These are phyloP conservation scores for Acheta domesticus DNA, from an alignment of 2,888 invertebrate species.

Conservation along the genomic window DNA sequence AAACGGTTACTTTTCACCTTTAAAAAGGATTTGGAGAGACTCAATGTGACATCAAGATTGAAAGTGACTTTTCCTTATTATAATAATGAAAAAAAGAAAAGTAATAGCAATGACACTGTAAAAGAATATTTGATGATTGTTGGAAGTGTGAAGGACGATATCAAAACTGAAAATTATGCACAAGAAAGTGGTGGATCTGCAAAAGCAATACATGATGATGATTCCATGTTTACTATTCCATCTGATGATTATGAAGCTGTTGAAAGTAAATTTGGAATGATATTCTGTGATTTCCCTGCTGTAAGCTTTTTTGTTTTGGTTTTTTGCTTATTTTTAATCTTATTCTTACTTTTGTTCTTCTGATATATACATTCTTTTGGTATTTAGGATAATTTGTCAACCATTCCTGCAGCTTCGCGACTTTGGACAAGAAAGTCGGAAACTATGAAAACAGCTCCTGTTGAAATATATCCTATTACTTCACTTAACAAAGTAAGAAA, in stretches of 20 bases:
- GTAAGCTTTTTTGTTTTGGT: slow-evolving; percentile 30
- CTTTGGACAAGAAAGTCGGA: slow-evolving; percentile 38
- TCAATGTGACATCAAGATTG: not conserved
- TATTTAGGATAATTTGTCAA: slow-evolving; percentile 35
- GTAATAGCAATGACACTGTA: not conserved
- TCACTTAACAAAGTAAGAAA: slow-evolving; percentile 46
- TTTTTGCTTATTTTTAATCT: too few relatives aligned
- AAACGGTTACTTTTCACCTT: not conserved
- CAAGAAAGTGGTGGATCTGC: not conserved
- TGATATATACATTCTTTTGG: not conserved
- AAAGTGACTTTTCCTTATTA: not conserved
- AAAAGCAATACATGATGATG: not conserved
- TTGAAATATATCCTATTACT: slow-evolving; percentile 47
- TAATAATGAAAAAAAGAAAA: not conserved
- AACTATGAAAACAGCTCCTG: slow-evolving; percentile 40
- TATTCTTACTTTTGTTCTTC: not conserved
- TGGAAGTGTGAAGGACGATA: not conserved
- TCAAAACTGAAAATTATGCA: not conserved
- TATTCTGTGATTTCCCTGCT: slow-evolving; percentile 43
- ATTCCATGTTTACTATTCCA: not conserved
- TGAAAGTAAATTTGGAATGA: slow-evolving; percentile 45
- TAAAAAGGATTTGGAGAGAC: slow-evolving; percentile 18
- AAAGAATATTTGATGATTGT: not conserved
- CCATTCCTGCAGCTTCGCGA: slow-evolving; percentile 36
- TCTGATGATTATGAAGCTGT: slow-evolving; percentile 42